Percentiles rank a stretch among this genome's conserved stretches.
phyloP scores from a whole-genome alignment of 2,888 invertebrate genomes.

The Sisyra terminalis region DNA sequence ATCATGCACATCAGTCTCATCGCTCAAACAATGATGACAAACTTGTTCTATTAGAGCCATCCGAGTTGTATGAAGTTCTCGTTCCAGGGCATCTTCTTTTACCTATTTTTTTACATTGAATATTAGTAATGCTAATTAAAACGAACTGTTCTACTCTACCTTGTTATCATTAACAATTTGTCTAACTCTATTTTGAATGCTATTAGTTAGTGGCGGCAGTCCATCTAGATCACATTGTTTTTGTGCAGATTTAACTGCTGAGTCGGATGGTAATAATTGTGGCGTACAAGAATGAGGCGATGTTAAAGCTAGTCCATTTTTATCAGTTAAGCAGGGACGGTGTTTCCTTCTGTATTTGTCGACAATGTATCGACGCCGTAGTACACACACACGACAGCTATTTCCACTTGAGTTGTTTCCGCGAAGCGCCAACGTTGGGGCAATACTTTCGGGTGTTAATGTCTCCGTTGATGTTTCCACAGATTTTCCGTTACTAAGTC shows the following conservation, averaged over 20 bases:
- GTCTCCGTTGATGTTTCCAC: constrained; percentile 36
- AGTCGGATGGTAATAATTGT: constrained; percentile 40
- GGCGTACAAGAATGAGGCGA: constrained; percentile 39
- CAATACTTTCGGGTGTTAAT: too few species aligned
- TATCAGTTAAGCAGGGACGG: constrained; percentile 9
- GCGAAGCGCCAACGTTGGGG: too few species aligned
- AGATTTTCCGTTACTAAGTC: constrained; percentile 16
- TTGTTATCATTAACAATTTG: constrained; percentile 69
- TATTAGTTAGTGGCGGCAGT: constrained; percentile 50
- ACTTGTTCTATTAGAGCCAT: constrained; percentile 52
- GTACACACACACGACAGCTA: constrained; percentile 22
- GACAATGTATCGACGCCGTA: constrained; percentile 20
- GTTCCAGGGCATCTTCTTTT: constrained; percentile 59
- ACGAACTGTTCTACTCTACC: constrained; percentile 28
- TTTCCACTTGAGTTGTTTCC: constrained; percentile 11
- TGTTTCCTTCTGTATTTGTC: constrained; percentile 17
- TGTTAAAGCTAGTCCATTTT: constrained; percentile 22
- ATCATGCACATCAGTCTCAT: constrained; percentile 32
- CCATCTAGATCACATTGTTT: constrained; percentile 43
- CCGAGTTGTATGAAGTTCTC: constrained; percentile 62
- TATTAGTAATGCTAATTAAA: too few species aligned
- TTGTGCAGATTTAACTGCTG: constrained; percentile 16
- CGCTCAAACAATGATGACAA: constrained; percentile 44
- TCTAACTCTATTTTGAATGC: constrained; percentile 59
- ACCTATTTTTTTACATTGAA: too few species aligned